Conservation (phyloP, 2,113 vertebrate genomes). For the Mus pahari region DNA sequence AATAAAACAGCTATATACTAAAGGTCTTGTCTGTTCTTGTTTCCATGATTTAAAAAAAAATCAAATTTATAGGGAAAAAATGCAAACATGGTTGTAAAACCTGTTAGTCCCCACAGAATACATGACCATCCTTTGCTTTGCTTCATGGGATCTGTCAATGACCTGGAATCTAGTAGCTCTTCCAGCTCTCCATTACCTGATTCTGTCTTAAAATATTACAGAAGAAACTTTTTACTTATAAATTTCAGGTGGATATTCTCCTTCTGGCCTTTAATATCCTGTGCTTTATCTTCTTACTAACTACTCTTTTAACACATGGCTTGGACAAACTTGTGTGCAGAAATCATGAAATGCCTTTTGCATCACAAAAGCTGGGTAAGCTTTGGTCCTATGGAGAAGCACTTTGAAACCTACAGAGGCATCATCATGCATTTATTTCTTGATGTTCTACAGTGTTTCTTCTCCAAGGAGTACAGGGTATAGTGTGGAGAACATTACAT, state of each 20-base stretch:
- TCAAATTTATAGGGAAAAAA: conserved; percentile 55
- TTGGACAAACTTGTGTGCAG: conserved; percentile 17
- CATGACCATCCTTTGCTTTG: conserved; percentile 54
- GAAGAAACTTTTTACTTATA: conserved; percentile 21
- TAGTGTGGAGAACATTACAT: conserved; percentile 43
- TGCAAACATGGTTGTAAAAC: conserved; percentile 51
- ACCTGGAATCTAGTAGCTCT: conserved; percentile 47
- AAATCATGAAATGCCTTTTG: conserved; percentile 56
- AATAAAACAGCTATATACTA: conserved; percentile 66
- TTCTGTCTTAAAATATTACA: conserved; percentile 54
- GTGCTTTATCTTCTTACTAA: conserved; percentile 30
- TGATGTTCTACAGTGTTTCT: conserved; percentile 50
- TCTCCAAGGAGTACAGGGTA: conserved; percentile 42
- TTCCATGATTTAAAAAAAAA: conserved; percentile 63
- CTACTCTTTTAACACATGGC: conserved; percentile 48
- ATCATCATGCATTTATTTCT: conserved; percentile 63
- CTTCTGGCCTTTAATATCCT: neutral
- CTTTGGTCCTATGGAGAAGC: conserved; percentile 27
- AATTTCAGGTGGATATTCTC: neutral
- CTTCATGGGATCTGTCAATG: neutral
- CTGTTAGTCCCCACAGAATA: neutral
- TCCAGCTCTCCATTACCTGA: conserved; percentile 1
- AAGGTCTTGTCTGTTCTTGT: conserved; percentile 69
- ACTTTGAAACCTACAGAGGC: conserved; percentile 63
- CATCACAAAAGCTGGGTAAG: neutral